Base-by-base conservation (phyloP, 1,140 invertebrate species). In the Drosophila seguyi region DNA sequence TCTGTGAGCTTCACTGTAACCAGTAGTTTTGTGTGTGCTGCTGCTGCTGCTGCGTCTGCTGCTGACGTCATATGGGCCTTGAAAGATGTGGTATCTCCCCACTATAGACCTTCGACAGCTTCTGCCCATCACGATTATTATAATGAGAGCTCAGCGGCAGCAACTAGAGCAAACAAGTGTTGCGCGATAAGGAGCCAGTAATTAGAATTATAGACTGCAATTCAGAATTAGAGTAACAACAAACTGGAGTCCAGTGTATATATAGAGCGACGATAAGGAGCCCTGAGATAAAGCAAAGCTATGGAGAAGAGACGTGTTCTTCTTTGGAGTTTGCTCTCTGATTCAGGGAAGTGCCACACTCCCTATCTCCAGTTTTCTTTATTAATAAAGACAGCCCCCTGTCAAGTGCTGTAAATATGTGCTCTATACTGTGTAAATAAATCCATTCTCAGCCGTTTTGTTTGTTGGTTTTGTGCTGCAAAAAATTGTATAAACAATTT, bases 131-230 rank as follows among this genome's bases (percentile, higher is more conserved):
- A 6, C 6, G 20, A 53, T 67, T 39, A 61, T 56, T 22, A 42
- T 36, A 38, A 55, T 38, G 4, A 36, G 34, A 55, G 34, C 31
- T 61, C 25, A 61, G 27, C 57, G 41, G 41, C 59, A 29, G n/a
- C n/a, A 76, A 59, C 16, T 73, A 36, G 69, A 72, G 53, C 69
- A 72, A 77, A 55, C 20, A n/a, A 27, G 34, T 59, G 45, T 20
- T 52, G 20, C 8, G 75, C 75, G 75, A 78, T 78, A 71, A 69
- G 65, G 34, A 34, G 25, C 20, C 20, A 34, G 55, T 42, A 31
- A 48, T 44, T 53, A 44, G 50, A 79, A 76, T 69, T 83, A 88
- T 67, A 71, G 77, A 80, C 45, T 87, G 84, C 85, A 84, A 84
- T 74, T 84, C 29, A 73, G 61, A 67, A 76, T 72, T 75, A 52